A percentile compares a stretch with the other conserved stretches of the same genome.
phyloP scores from a whole-genome alignment of 1,140 invertebrate genomes.

The Thaumetopoea pityocampa region DNA sequence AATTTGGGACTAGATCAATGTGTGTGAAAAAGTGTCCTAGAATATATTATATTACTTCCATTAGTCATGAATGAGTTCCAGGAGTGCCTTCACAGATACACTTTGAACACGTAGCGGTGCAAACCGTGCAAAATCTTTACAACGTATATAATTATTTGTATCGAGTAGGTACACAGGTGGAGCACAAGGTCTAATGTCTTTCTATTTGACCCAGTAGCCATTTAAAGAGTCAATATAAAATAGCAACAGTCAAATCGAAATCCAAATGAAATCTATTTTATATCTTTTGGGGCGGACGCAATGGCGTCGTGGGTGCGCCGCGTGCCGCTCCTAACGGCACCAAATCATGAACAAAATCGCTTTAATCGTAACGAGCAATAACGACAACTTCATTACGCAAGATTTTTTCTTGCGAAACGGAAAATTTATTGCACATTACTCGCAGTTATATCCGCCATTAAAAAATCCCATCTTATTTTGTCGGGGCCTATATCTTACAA shows the following conservation, averaged over 20 bases:
- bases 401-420: slow-evolving; percentile 13
- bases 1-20: too few relatives aligned
- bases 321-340: neutral
- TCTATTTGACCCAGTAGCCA: slow-evolving; percentile 4
- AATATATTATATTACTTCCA: too few relatives aligned
- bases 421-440: slow-evolving; percentile 31
- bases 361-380: slow-evolving; percentile 9
- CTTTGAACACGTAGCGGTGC: too few relatives aligned
- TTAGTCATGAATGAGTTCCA: too few relatives aligned
- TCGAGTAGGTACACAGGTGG: slow-evolving; percentile 3
- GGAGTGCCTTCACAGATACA: too few relatives aligned
- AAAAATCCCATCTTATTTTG: slow-evolving; percentile 39
- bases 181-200: slow-evolving; percentile 1
- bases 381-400: slow-evolving; percentile 24
- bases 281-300: neutral
- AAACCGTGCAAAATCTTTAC: too few relatives aligned
- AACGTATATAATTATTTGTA: neutral
- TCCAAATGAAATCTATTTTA: slow-evolving; percentile 2
- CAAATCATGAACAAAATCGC: slow-evolving; percentile 10
- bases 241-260: slow-evolving; percentile 11
- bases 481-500: slow-evolving; percentile 29
- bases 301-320: neutral
- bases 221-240: slow-evolving; percentile 8
- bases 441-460: slow-evolving; percentile 29
- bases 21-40: too few relatives aligned